Percentiles rank a stretch among this genome's conserved stretches.
phyloP scores from a whole-genome alignment of 2,888 invertebrate genomes.

The Opisthograptis luteolata region DNA sequence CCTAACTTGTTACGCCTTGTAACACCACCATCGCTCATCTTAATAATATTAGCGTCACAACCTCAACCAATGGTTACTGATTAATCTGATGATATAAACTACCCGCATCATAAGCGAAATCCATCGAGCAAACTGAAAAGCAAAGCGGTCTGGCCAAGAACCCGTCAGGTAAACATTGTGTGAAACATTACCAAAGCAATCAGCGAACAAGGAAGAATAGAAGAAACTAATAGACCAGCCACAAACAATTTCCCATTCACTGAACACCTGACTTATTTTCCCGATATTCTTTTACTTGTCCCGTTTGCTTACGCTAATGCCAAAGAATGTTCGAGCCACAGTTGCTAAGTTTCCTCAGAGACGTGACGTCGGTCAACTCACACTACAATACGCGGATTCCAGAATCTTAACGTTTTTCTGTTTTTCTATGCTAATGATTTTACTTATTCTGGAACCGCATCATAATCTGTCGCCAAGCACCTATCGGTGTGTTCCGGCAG shows the following conservation, averaged over 20 bases:
- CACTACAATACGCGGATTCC: no score
- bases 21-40: no score
- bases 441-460: no score
- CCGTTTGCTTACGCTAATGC: conserved; percentile 35
- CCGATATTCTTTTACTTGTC: conserved; percentile 38
- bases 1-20: no score
- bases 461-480: no score
- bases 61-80: not conserved
- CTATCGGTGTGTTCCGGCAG: no score
- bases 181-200: conserved; percentile 9
- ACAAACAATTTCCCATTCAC: conserved; percentile 23
- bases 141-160: not conserved
- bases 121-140: not conserved
- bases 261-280: conserved; percentile 26
- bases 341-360: no score
- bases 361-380: no score
- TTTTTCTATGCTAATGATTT: no score
- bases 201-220: conserved; percentile 9
- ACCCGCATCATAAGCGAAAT: not conserved
- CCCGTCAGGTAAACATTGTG: not conserved
- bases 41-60: no score
- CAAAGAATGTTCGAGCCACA: conserved; percentile 1
- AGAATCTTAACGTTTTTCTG: no score
- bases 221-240: conserved; percentile 14
- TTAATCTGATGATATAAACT: not conserved